These are phyloP conservation scores for Baryphthengus martii DNA, from an alignment of 2,113 vertebrate genomes.

Conservation along the genomic window DNA sequence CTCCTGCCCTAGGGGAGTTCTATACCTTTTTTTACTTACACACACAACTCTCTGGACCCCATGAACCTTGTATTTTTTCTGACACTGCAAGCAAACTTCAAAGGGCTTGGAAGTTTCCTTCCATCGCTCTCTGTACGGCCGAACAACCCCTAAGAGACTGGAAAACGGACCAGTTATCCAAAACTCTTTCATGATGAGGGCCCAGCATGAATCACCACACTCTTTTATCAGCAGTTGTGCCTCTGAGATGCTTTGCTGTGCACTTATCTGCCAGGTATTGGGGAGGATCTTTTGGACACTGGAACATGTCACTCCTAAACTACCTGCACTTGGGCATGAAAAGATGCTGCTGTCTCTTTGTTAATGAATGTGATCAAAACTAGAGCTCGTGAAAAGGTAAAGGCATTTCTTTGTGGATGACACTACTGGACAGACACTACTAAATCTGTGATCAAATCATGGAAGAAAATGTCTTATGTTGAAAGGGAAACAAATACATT, in stretches of 20 bases:
- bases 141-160: background rate
- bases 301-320: background rate
- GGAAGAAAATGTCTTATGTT: background rate
- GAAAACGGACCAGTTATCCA: background rate
- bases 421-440: background rate
- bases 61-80: background rate
- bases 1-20: background rate
- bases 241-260: background rate
- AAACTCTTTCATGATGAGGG: background rate
- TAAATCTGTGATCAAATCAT: background rate
- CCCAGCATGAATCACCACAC: fast-evolving
- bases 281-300: background rate
- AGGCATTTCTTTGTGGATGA: background rate
- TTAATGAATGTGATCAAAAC: background rate
- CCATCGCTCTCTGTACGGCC: background rate
- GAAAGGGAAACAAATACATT: background rate
- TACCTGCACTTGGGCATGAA: background rate
- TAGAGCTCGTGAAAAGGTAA: background rate
- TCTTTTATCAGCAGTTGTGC: background rate
- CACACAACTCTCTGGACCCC: background rate
- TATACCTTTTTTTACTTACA: background rate
- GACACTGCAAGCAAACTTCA: background rate
- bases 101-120: background rate
- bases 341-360: background rate
- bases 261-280: background rate